Base-by-base conservation (phyloP, 2,888 invertebrate genomes). In the Gortyna flavago region DNA sequence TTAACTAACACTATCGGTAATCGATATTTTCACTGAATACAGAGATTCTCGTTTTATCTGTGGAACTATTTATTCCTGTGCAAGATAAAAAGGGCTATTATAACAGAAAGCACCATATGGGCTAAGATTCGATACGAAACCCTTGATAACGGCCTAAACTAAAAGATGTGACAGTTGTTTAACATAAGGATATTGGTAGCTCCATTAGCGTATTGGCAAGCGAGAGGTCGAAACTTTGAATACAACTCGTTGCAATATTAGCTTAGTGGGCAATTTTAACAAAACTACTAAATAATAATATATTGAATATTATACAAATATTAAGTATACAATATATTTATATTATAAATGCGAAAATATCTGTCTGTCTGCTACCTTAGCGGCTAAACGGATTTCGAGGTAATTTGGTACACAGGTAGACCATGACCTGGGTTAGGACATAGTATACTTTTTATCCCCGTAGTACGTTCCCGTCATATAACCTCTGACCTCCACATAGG, bases 91-190 rank as follows among this genome's bases (percentile, higher is more conserved):
- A 1, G 8, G 8, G 32, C 48, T 9, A n/a, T 41, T 9, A n/a
- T 41, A 73, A 73, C 59, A 64, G 51, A 32, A 64, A 48, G 67
- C 65, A 70, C 72, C 79, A 82, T 75, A 68, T 79, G 85, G 75
- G 38, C 29, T 72, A 18, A 59, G 41, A 71, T 54, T 61, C n/a
- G 21, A 79, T 35, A 32, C 9, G 2, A 78, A 41, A 29, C 25
- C n/a, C 16, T 35, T 38, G 54, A 57, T 70, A 65, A 35, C 65
- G 67, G 25, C 25, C 29, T 8, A 2, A 32, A 32, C 29, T 38
- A 13, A 29, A 68, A 41, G 11, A n/a, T 8, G 44, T 25, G 38
- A 35, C 79, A 61, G 38, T 51, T 67, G 67, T 21, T 48, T 29
- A 57, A 21, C 21, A 54, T 77, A 9, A 41, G 38, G 13, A 41